Percentiles rank a stretch among this genome's conserved stretches.
Conservation (phyloP, 2,797 vertebrate genomes). For the Dromococcyx pavoninus region DNA sequence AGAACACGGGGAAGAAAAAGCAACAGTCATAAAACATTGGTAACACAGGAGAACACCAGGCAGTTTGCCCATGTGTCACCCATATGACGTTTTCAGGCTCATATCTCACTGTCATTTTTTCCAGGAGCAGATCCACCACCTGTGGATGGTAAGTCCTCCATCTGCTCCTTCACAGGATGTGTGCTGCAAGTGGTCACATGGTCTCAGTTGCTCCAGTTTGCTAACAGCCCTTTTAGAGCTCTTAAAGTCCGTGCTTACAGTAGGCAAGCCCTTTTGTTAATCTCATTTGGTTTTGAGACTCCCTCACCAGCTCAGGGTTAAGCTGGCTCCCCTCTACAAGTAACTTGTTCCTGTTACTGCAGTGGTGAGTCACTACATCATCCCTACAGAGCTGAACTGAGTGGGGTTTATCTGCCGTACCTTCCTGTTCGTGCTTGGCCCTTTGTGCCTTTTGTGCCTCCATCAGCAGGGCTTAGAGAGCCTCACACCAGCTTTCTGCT, state of each 20-base stretch:
- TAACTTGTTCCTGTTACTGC: not conserved
- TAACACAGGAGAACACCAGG: not conserved
- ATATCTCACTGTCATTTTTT: not conserved
- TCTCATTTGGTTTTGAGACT: not conserved
- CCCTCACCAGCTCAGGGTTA: not conserved
- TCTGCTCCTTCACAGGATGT: not conserved
- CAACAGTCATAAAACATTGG: not conserved
- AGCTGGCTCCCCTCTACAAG: not conserved
- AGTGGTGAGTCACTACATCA: not conserved
- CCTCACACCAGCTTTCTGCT: not conserved
- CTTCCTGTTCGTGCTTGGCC: not conserved
- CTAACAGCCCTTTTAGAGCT: not conserved
- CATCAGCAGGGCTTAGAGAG: not conserved
- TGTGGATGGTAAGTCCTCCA: not conserved
- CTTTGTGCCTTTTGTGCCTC: not conserved
- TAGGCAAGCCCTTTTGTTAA: not conserved
- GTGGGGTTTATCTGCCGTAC: not conserved
- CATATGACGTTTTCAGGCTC: not conserved
- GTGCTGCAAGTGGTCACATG: not conserved
- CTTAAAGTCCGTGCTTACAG: not conserved
- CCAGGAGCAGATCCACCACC: not conserved
- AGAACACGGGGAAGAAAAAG: not conserved
- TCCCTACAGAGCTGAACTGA: not conserved
- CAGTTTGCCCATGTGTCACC: rapidly evolving
- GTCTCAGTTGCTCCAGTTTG: not conserved